Conservation (phyloP, 2,888 invertebrate genomes). For the Pseudococcus jackbeardsleyi region DNA sequence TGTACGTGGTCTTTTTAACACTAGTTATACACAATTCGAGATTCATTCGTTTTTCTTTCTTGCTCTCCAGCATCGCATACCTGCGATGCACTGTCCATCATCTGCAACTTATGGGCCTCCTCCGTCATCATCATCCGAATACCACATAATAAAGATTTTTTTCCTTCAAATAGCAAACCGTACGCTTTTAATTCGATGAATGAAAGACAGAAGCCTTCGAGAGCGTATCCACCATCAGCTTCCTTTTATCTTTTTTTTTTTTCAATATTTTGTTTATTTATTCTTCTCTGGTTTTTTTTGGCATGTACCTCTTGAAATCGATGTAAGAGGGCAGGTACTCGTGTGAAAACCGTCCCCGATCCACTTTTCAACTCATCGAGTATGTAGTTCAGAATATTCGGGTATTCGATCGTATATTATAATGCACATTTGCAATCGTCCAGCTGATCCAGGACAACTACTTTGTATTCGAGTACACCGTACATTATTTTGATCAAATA, state of each 20-base stretch:
- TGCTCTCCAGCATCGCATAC: background rate
- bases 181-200: background rate
- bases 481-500: too few species aligned
- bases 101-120: background rate
- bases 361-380: background rate
- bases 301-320: background rate
- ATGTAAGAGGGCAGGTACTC: background rate
- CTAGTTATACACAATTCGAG: background rate
- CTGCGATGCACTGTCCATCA: background rate
- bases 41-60: background rate
- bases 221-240: background rate
- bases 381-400: too few species aligned
- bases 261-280: conserved; percentile 11
- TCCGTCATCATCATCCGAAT: background rate
- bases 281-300: background rate
- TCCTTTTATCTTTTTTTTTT: background rate
- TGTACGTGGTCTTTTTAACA: conserved; percentile 1
- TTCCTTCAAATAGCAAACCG: background rate
- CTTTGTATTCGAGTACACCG: too few species aligned
- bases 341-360: background rate
- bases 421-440: too few species aligned
- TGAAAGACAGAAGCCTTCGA: background rate
- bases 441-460: too few species aligned
- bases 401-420: too few species aligned
- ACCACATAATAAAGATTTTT: background rate